Percentiles rank a stretch among this genome's conserved stretches.
These are phyloP conservation scores for Grapholita molesta DNA, from an alignment of 1,140 invertebrate genomes.

Conservation along the genomic window DNA sequence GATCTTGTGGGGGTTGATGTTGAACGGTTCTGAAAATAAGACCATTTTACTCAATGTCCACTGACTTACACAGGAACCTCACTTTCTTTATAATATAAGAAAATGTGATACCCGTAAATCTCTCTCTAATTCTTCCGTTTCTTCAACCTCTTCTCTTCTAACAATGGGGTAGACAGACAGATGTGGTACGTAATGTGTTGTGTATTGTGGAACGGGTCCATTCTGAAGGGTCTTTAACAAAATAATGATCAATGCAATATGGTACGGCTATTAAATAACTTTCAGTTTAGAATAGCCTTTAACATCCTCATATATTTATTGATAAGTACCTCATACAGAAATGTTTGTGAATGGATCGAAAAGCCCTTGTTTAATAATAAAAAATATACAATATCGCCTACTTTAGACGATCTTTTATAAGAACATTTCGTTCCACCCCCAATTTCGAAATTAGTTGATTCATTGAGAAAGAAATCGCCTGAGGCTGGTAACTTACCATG, in stretches of 20 bases:
- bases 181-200: conserved; percentile 2
- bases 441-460: not conserved
- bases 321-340: not conserved
- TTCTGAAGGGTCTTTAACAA: not conserved
- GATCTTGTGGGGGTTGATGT: conserved; percentile 49
- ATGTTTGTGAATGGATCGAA: not conserved
- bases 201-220: not conserved
- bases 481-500: conserved; percentile 80
- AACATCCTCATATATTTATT: not conserved
- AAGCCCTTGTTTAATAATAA: not conserved
- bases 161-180: conserved; percentile 5
- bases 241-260: conserved; percentile 9
- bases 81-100: not conserved
- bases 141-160: conserved; percentile 1
- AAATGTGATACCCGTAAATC: not conserved
- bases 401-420: not conserved
- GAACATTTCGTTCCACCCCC: not conserved
- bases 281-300: not conserved
- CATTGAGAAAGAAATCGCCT: not conserved
- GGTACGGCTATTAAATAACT: not conserved
- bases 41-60: not conserved
- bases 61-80: not conserved
- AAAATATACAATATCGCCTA: not conserved
- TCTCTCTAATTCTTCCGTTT: not conserved
- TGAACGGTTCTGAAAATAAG: conserved; percentile 51